These are phyloP conservation scores for Thymallus thymallus DNA, from an alignment of 2,113 vertebrate genomes.

Conservation along the genomic window DNA sequence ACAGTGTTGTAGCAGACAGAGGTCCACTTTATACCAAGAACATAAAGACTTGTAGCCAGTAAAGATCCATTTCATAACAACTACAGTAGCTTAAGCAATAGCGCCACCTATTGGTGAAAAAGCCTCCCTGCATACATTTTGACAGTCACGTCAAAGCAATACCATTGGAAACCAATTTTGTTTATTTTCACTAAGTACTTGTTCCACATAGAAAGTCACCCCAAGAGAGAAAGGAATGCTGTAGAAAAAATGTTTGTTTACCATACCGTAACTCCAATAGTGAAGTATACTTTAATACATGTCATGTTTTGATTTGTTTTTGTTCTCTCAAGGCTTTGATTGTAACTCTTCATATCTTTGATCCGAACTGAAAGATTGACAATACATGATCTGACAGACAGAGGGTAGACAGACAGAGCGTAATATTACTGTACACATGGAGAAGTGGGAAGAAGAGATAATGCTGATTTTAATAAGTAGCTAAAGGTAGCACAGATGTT, in stretches of 20 bases:
- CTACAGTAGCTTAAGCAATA: neutral
- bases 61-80: neutral
- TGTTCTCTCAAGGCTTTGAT: slow-evolving; percentile 21
- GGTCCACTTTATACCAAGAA: slow-evolving; percentile 11
- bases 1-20: neutral
- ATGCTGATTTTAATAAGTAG: slow-evolving; percentile 28
- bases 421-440: neutral
- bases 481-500: slow-evolving; percentile 18
- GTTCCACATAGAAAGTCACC: slow-evolving; percentile 4
- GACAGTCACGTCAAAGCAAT: neutral
- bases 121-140: slow-evolving; percentile 13
- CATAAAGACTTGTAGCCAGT: neutral
- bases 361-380: slow-evolving; percentile 14
- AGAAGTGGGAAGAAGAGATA: neutral
- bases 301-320: slow-evolving; percentile 6
- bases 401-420: neutral
- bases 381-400: neutral
- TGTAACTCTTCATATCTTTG: slow-evolving; percentile 26
- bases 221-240: slow-evolving; percentile 41
- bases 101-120: slow-evolving; percentile 36
- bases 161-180: neutral
- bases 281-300: neutral
- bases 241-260: neutral
- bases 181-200: neutral
- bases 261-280: too few relatives aligned